phyloP scores from a whole-genome alignment of 2,888 invertebrate genomes.

The Synergus laeviventris region DNA sequence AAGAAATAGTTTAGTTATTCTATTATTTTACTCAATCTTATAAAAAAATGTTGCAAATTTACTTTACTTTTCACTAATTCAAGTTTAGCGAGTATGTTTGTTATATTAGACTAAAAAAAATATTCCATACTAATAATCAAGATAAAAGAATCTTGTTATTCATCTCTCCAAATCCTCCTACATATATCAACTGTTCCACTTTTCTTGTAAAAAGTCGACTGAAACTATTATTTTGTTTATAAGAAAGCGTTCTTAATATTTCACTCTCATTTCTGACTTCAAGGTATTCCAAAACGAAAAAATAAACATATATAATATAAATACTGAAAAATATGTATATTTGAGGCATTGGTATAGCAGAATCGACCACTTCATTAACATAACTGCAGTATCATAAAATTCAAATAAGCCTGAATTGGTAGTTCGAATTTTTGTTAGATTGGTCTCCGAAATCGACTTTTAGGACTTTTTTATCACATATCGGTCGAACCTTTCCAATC shows the following conservation, averaged over 20 bases:
- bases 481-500: neutral
- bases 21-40: too few relatives aligned
- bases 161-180: too few relatives aligned
- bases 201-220: too few relatives aligned
- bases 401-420: neutral
- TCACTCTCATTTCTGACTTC: neutral
- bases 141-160: too few relatives aligned
- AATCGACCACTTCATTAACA: neutral
- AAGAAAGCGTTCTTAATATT: neutral
- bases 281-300: neutral
- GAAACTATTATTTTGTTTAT: neutral
- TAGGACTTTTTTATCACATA: constrained; percentile 2
- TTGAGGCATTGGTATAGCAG: neutral
- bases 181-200: too few relatives aligned
- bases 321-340: neutral
- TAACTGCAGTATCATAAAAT: neutral
- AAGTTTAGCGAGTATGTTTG: too few relatives aligned
- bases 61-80: too few relatives aligned
- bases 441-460: neutral
- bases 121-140: too few relatives aligned
- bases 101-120: too few relatives aligned
- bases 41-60: too few relatives aligned
- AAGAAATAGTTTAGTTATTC: neutral
- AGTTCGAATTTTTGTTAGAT: neutral
- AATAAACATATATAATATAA: neutral